phyloP scores from a whole-genome alignment of 2,797 vertebrate species.

The Apodemus agrarius region DNA sequence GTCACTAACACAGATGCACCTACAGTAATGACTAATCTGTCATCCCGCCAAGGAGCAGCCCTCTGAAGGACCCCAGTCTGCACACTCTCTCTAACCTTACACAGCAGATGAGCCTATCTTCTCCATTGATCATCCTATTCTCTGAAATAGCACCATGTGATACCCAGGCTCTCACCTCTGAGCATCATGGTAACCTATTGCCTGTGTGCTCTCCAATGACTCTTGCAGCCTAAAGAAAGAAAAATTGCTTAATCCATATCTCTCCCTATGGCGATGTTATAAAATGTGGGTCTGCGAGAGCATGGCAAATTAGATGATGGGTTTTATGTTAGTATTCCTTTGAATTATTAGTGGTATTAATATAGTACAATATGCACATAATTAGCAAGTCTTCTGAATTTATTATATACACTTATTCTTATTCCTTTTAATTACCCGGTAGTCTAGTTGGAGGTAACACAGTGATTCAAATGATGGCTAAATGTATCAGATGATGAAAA shows the following conservation, averaged over 20 bases:
- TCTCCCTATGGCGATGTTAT: background rate
- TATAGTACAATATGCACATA: conserved; percentile 73
- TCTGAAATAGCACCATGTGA: background rate
- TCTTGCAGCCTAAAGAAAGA: conserved; percentile 49
- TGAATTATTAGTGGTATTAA: conserved; percentile 74
- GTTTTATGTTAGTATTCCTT: conserved; percentile 59
- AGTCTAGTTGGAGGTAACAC: conserved; percentile 12
- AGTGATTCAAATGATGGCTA: conserved; percentile 44
- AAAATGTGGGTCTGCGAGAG: conserved; percentile 13
- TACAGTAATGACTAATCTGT: background rate
- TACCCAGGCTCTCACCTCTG: background rate
- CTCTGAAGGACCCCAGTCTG: background rate
- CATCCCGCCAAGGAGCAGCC: background rate
- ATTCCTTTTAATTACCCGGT: conserved; percentile 72
- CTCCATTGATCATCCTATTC: background rate
- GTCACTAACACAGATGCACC: background rate
- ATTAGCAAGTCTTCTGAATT: conserved; percentile 74
- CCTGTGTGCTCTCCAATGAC: background rate
- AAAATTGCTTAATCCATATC: conserved; percentile 29
- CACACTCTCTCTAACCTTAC: background rate
- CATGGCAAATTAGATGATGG: conserved; percentile 58
- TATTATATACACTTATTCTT: conserved; percentile 71
- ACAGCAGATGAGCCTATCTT: background rate
- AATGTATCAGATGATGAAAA: conserved; percentile 49
- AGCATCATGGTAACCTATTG: background rate